These are phyloP conservation scores for Crypturellus undulatus DNA, from an alignment of 2,113 vertebrate genomes.

Conservation along the genomic window DNA sequence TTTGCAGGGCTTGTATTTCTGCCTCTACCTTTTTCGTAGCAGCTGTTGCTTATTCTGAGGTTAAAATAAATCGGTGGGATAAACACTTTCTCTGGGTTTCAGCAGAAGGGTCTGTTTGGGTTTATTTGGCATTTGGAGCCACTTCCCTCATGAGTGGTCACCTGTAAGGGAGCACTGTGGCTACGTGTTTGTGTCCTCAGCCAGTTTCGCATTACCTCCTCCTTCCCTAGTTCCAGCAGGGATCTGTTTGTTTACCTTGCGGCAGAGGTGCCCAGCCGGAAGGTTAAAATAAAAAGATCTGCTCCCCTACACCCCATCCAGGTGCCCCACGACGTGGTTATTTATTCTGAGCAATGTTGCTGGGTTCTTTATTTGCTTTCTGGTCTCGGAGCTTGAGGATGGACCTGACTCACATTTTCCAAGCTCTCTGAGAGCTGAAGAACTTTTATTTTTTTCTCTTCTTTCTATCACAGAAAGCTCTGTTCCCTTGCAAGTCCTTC, in stretches of 20 bases:
- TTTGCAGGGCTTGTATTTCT: not conserved
- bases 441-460: not conserved
- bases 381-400: constrained; percentile 24
- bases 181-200: constrained; percentile 23
- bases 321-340: constrained; percentile 29
- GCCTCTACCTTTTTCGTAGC: not conserved
- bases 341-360: constrained; percentile 47
- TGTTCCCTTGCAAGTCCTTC: not conserved
- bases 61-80: not conserved
- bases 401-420: constrained; percentile 57
- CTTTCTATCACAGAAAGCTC: not conserved
- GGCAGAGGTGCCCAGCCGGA: constrained; percentile 10
- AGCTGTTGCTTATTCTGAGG: not conserved
- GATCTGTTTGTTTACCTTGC: constrained; percentile 47
- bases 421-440: not conserved
- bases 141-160: not conserved
- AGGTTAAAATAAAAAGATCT: not conserved
- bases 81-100: not conserved
- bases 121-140: constrained; percentile 4
- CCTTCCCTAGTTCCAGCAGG: constrained; percentile 12
- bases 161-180: constrained; percentile 10
- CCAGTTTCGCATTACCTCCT: constrained; percentile 45
- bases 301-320: not conserved
- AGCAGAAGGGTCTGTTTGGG: not conserved
- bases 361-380: constrained; percentile 45